Evolutionary conservation across 2,797 vertebrate species (phyloP), one percentile per base, ranked within the genome.

Genomic region (Oreonectes daqikongensis): DNA sequence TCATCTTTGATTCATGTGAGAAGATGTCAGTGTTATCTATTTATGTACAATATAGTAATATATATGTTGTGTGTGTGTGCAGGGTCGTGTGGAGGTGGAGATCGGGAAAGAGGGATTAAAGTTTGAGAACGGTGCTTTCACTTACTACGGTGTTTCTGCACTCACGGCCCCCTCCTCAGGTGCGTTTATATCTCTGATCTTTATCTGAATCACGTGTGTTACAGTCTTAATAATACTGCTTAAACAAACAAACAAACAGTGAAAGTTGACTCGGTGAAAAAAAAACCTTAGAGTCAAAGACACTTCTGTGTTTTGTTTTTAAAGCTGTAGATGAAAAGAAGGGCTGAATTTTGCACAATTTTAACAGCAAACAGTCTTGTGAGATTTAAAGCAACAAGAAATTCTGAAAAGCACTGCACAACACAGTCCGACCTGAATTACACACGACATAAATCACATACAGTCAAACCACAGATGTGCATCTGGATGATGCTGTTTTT

Each of bases 81-180:
- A 97, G 96, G 96, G 96, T 3, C 94, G 93, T 2, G 96, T 97
- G 40, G 95, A 97, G 88, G 96, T 97, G 75, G 96, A 97, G 88
- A 96, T 97, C 20, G 96, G 96, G 2, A 97, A 97, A 82, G 96
- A 97, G 85, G 94, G 95, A 20, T 88, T 97, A 84, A 96, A 94
- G 90, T 97, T 97, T 79, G 96, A 97, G 84, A 97, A 96, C 0
- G 96, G 96, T 5, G 95, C 96, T 2, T 97, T 97, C 72, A 97
- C 96, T 0, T 97, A 97, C 84, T 97, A 96, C 0, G 96, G 96
- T 0, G 94, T 97, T 7, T 94, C 95, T 0, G 95, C 95, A 0
- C 89, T 97, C 10, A 94, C 93, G 0, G 87, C 91, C 2, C 93
- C 95, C 0, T 95, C 95, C 20, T 95, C 95, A 66, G 95, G 96